These are phyloP conservation scores for Scaptomyza graminum DNA, from an alignment of 1,140 invertebrate genomes.

Conservation along the genomic window DNA sequence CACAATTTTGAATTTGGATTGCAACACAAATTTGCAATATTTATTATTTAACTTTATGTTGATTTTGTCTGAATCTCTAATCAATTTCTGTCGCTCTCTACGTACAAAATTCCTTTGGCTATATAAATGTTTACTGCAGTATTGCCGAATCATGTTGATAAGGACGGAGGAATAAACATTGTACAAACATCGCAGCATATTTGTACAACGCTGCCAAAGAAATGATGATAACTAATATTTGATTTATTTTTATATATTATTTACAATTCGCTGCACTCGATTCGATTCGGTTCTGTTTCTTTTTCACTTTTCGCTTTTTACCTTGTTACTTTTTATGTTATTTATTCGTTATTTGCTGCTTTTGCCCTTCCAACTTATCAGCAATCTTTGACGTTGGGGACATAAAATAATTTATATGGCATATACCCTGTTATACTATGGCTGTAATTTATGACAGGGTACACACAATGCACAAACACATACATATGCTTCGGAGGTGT, in stretches of 20 bases:
- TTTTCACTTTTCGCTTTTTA: constrained; percentile 24
- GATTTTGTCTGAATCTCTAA: background rate
- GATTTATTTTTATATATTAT: constrained; percentile 69
- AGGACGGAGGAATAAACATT: too few species aligned
- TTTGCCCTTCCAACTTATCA: constrained; percentile 59
- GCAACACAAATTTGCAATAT: background rate
- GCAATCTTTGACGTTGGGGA: constrained; percentile 79
- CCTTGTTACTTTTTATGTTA: constrained; percentile 21
- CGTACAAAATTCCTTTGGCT: background rate
- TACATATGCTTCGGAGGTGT: constrained; percentile 45
- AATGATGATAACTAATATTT: constrained; percentile 61
- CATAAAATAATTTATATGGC: constrained; percentile 82
- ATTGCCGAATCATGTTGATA: constrained; percentile 9
- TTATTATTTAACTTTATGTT: background rate
- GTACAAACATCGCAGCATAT: constrained; percentile 19
- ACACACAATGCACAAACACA: constrained; percentile 45
- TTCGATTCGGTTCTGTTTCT: background rate
- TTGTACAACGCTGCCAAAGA: constrained; percentile 1
- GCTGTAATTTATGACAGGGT: constrained; percentile 72
- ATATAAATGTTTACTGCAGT: constrained; percentile 2
- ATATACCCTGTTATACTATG: constrained; percentile 62
- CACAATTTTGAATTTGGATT: background rate
- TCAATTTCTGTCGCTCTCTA: background rate
- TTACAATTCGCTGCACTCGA: constrained; percentile 56
- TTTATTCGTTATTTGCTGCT: constrained; percentile 41